Base-by-base conservation (phyloP, 2,888 invertebrate genomes). In the Nasonia oneida region DNA sequence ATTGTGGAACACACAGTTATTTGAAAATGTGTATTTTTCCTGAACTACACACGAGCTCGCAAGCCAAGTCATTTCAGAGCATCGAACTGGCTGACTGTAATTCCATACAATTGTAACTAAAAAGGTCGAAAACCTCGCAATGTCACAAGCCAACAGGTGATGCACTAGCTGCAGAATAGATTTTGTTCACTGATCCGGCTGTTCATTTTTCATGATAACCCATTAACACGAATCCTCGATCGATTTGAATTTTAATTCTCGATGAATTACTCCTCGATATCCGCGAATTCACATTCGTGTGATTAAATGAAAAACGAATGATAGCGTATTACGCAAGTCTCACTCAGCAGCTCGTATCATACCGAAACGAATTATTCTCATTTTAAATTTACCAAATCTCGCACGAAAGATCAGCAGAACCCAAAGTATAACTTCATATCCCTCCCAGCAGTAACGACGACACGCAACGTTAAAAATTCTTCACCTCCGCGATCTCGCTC, bases 401-500 rank as follows among this genome's bases (percentile, higher is more conserved):
- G 47, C 12, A 47, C 12, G 47, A 47, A 47, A 47, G 47, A 47
- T 47, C 10, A 47, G 42, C 3, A 53, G 18, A 53, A 53, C 53
- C 5, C 15, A 14, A 14, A 53, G 53, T 18, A 14, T 53, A 15
- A 4, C 3, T 5, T 2, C 57, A 15, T n/a, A 39, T 47, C 73
- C 2, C 29, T 39, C 57, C 23, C 67, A 33, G 8, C 47, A 47
- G 10, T 47, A 47, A 47, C 1, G 10, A 89, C 89, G 88, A 89
- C 90, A 89, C 89, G 75, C 87, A 83, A 88, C 29, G 23, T 29
- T 6, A 89, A 89, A 90, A 89, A 90, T 90, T 57, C 6, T 37
- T 37, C 29, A 37, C 83, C 84, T 87, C 82, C 76, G 78, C 42
- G 8, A 29, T 88, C 77, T 80, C 39, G 15, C 29, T 87, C 89